Evolutionary conservation across 1,140 invertebrate genomes (phyloP).

Genomic region (Himalopsyche phryganea): DNA sequence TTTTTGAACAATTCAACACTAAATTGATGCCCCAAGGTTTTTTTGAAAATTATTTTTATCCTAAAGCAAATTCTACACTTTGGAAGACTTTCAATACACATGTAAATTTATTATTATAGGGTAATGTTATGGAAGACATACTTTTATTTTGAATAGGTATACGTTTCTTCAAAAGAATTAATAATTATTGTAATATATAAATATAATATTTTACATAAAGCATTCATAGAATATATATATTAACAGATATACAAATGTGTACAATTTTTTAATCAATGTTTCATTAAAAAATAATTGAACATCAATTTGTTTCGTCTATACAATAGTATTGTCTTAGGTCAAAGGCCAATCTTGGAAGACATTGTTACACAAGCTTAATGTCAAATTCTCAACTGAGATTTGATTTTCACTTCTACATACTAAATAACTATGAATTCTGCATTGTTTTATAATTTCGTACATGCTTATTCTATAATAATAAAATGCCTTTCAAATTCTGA

Average conservation of each 20-base stretch:
- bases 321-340: conserved; percentile 13
- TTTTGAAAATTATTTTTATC: too few species aligned
- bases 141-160: background rate
- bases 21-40: too few species aligned
- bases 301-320: conserved; percentile 2
- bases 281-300: conserved; percentile 3
- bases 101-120: background rate
- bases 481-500: background rate
- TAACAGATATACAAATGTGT: background rate
- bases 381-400: background rate
- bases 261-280: conserved; percentile 1
- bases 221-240: background rate
- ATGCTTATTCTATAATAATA: background rate
- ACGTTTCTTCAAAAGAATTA: too few species aligned
- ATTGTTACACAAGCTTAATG: conserved; percentile 22
- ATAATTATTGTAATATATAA: background rate
- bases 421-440: conserved; percentile 25
- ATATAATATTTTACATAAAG: conserved; percentile 6
- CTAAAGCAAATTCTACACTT: background rate
- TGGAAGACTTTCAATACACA: too few species aligned
- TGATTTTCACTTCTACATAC: conserved; percentile 21
- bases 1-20: too few species aligned
- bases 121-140: conserved; percentile 4
- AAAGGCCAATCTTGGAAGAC: conserved; percentile 28
- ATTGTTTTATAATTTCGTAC: background rate